A percentile compares a stretch with the other conserved stretches of the same genome.
phyloP scores from a whole-genome alignment of 2,888 invertebrate genomes.

The Frankliniella intonsa region DNA sequence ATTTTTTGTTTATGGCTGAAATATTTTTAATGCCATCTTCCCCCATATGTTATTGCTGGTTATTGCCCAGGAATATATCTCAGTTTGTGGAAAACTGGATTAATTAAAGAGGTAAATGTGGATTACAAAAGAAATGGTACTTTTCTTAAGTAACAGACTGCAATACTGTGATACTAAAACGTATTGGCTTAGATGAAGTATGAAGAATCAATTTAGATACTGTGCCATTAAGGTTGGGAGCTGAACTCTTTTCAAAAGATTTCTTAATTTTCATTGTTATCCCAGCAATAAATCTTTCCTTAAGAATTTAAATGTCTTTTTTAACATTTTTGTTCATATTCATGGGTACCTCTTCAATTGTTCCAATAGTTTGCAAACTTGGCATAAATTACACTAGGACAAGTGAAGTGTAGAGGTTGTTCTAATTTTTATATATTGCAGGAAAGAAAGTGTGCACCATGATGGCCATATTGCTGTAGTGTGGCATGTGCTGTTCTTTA shows the following conservation, averaged over 20 bases:
- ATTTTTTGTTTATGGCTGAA: too few relatives aligned
- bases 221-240: not conserved
- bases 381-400: too few relatives aligned
- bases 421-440: too few relatives aligned
- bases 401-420: too few relatives aligned
- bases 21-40: too few relatives aligned
- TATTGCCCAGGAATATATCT: too few relatives aligned
- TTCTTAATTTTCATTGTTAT: not conserved
- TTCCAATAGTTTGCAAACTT: conserved; percentile 2
- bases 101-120: conserved; percentile 9
- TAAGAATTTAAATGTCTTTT: not conserved
- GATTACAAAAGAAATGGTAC: not conserved
- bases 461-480: too few relatives aligned
- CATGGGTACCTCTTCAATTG: not conserved
- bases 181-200: not conserved
- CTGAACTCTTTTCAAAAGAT: not conserved
- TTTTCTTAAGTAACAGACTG: not conserved
- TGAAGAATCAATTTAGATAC: not conserved
- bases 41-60: too few relatives aligned
- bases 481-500: too few relatives aligned
- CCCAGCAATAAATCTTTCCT: not conserved
- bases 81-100: conserved; percentile 20
- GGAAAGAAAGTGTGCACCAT: too few relatives aligned
- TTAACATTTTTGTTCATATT: not conserved
- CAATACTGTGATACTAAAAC: not conserved